These are phyloP conservation scores for Drosophila nigromelanica DNA, from an alignment of 1,140 invertebrate genomes.

Conservation along the genomic window DNA sequence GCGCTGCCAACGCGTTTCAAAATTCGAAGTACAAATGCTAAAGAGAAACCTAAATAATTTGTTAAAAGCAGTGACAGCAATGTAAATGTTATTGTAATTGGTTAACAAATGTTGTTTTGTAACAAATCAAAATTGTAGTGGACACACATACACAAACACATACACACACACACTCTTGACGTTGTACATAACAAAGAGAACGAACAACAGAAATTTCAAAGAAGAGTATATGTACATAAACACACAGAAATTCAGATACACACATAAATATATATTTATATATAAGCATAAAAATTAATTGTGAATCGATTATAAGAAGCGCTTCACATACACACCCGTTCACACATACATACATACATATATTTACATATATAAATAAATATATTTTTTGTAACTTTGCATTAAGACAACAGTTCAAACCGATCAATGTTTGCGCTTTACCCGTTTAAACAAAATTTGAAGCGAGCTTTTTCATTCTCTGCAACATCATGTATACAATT, in stretches of 20 bases:
- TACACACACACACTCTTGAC: not conserved
- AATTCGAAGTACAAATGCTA: conserved; percentile 51
- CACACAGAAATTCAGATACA: not conserved
- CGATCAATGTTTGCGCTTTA: conserved; percentile 4
- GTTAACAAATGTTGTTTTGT: conserved; percentile 15
- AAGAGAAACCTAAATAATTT: conserved; percentile 26
- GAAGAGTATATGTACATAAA: not conserved
- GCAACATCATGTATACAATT: not conserved
- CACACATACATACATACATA: conserved; percentile 16
- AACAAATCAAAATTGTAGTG: conserved; percentile 25
- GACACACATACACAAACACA: conserved; percentile 12
- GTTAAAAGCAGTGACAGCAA: conserved; percentile 12
- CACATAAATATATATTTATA: conserved; percentile 8
- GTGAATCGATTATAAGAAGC: conserved; percentile 4
- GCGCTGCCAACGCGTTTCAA: conserved; percentile 37
- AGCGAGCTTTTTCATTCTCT: not conserved
- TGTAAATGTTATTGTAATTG: conserved; percentile 8
- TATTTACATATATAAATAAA: conserved; percentile 15
- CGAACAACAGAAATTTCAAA: not conserved
- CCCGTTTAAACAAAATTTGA: not conserved
- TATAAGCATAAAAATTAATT: conserved; percentile 12
- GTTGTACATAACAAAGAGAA: conserved; percentile 29
- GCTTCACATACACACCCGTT: conserved; percentile 5
- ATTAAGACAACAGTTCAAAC: conserved; percentile 16
- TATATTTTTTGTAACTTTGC: conserved; percentile 30